phyloP scores from a whole-genome alignment of 1,140 invertebrate species.

The Drosophila willistoni region DNA sequence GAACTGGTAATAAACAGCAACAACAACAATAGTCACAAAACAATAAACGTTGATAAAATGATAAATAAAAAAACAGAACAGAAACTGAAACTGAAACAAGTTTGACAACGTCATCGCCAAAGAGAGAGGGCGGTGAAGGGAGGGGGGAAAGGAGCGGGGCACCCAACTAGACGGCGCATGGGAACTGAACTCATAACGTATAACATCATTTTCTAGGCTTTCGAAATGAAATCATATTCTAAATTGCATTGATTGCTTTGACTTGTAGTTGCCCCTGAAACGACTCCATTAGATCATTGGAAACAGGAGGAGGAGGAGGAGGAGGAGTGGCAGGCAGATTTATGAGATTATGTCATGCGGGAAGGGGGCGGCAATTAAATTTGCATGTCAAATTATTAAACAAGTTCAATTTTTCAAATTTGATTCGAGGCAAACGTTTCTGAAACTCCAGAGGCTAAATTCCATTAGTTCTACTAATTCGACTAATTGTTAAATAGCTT shows the following conservation, averaged over 20 bases:
- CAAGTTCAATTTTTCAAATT: constrained; percentile 70
- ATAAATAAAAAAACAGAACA: constrained; percentile 10
- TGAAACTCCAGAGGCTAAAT: background rate
- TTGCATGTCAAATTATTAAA: constrained; percentile 69
- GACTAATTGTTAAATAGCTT: constrained; percentile 66
- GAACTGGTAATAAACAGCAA: constrained; percentile 60
- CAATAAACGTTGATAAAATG: constrained; percentile 77
- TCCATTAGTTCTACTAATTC: constrained; percentile 45
- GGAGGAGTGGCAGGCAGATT: background rate
- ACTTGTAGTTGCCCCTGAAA: constrained; percentile 15
- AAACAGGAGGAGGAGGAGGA: background rate
- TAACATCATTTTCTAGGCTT: constrained; percentile 40
- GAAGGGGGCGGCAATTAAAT: constrained; percentile 26
- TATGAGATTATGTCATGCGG: constrained; percentile 60
- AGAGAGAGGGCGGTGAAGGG: background rate
- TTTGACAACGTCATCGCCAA: constrained; percentile 74
- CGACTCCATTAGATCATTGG: constrained; percentile 62
- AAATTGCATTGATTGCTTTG: constrained; percentile 68
- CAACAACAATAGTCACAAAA: constrained; percentile 68
- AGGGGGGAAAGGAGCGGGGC: too few species aligned
- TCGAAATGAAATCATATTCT: constrained; percentile 66
- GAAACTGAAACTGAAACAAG: constrained; percentile 53
- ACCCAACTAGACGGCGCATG: constrained; percentile 30
- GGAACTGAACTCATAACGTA: constrained; percentile 33
- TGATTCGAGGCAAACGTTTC: constrained; percentile 23